Percentiles rank a stretch among this genome's conserved stretches.
Conservation (phyloP, 2,113 vertebrate species). For the Cairina moschata region DNA sequence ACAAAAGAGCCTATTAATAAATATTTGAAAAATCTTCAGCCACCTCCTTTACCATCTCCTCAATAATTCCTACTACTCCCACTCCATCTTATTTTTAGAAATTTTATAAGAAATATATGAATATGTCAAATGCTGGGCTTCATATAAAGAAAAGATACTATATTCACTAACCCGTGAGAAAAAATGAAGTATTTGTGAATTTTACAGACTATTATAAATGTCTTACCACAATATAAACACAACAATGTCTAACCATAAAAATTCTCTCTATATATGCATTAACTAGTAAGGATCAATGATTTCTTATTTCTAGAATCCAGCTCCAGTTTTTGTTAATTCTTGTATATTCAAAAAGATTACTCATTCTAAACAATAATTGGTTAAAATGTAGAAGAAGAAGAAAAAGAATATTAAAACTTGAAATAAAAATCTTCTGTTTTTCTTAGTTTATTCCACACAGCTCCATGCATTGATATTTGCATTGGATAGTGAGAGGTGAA, state of each 20-base stretch:
- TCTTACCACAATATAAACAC: background rate
- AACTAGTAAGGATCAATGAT: background rate
- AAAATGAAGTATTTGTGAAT: background rate
- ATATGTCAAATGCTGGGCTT: background rate
- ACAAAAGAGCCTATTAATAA: slow-evolving; percentile 35
- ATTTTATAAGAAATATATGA: background rate
- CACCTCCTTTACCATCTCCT: background rate
- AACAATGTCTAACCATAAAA: background rate
- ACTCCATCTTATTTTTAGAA: background rate
- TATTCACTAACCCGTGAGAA: background rate
- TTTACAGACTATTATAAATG: background rate
- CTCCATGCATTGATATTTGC: background rate
- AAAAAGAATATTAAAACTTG: background rate
- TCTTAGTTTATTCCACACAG: background rate
- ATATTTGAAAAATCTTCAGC: background rate
- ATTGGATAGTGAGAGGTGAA: background rate
- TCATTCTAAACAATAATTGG: background rate
- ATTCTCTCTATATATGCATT: background rate
- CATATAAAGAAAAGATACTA: background rate
- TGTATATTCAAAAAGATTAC: background rate
- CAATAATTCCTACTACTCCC: background rate
- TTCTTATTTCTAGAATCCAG: background rate
- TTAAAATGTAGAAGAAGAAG: background rate
- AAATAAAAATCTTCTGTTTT: background rate
- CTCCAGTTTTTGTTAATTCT: background rate